These are phyloP conservation scores for Musca vetustissima DNA, from an alignment of 1,140 invertebrate species.

Conservation along the genomic window DNA sequence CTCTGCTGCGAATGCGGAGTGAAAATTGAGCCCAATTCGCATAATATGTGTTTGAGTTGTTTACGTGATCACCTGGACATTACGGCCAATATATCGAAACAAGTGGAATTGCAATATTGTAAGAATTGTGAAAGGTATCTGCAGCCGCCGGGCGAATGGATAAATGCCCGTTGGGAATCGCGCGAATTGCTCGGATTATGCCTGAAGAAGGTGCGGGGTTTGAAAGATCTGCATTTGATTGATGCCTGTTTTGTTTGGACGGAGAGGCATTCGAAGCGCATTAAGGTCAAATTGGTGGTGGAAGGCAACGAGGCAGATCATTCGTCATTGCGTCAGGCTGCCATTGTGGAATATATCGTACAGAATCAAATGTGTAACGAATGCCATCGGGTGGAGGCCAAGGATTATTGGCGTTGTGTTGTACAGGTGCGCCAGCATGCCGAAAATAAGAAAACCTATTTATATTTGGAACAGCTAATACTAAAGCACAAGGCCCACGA, in stretches of 20 bases:
- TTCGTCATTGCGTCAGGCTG: slow-evolving; percentile 84
- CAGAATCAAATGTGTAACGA: slow-evolving; percentile 96
- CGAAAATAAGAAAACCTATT: slow-evolving; percentile 97
- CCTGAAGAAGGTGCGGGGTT: slow-evolving; percentile 90
- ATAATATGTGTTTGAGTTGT: slow-evolving; percentile 97
- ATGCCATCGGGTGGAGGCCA: slow-evolving; percentile 94
- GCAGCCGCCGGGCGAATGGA: slow-evolving; percentile 91
- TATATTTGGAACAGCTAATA: slow-evolving; percentile 96
- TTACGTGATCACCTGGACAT: slow-evolving; percentile 91
- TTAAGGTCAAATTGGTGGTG: slow-evolving; percentile 97
- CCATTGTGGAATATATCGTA: slow-evolving; percentile 91
- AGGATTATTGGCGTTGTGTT: slow-evolving; percentile 95
- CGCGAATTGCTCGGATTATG: slow-evolving; percentile 90
- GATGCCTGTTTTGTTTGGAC: slow-evolving; percentile 99
- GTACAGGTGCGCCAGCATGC: slow-evolving; percentile 85
- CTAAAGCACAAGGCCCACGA: slow-evolving; percentile 93
- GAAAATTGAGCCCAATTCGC: slow-evolving; percentile 88
- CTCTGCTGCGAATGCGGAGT: slow-evolving; percentile 81
- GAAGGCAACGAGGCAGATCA: slow-evolving; percentile 89
- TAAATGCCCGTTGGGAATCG: slow-evolving; percentile 87
- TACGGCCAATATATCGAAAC: slow-evolving; percentile 94
- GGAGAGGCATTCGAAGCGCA: slow-evolving; percentile 96
- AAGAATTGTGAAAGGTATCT: slow-evolving; percentile 92
- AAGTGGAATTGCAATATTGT: slow-evolving; percentile 86
- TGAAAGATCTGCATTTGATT: slow-evolving; percentile 85